Conservation (phyloP, 2,888 invertebrate species). For the Liopterus haemorrhoidalis region DNA sequence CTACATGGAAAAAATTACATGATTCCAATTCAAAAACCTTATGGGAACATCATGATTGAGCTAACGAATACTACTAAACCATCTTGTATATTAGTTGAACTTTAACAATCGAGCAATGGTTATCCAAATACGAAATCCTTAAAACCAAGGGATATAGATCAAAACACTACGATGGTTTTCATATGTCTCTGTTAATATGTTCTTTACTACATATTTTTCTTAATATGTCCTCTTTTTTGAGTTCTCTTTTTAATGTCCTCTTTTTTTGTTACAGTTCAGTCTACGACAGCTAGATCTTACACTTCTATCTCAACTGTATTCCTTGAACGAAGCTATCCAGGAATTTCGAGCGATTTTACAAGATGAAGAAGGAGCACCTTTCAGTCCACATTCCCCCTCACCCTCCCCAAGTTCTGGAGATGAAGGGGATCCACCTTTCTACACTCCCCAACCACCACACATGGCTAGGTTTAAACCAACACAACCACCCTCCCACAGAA, state of each 20-base stretch:
- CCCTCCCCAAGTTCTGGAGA: conserved; percentile 53
- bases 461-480: conserved; percentile 44
- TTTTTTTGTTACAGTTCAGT: conserved; percentile 64
- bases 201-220: too few relatives aligned
- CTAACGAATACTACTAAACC: too few relatives aligned
- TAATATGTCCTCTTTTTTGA: too few relatives aligned
- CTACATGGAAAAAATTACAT: too few relatives aligned
- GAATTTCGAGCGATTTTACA: conserved; percentile 71
- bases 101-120: too few relatives aligned
- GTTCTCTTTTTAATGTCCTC: conserved; percentile 24
- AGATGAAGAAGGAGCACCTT: conserved; percentile 46
- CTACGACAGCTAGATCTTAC: conserved; percentile 84
- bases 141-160: too few relatives aligned
- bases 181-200: too few relatives aligned
- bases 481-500: conserved; percentile 46
- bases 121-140: too few relatives aligned
- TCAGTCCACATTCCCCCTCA: conserved; percentile 50
- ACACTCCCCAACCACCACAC: conserved; percentile 40
- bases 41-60: too few relatives aligned
- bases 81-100: too few relatives aligned
- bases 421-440: conserved; percentile 38
- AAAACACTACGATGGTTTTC: too few relatives aligned
- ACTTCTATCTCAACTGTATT: conserved; percentile 84
- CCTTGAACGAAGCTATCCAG: conserved; percentile 86
- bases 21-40: too few relatives aligned